These are phyloP conservation scores for Andrena marginata DNA, from an alignment of 2,888 invertebrate genomes.

Conservation along the genomic window DNA sequence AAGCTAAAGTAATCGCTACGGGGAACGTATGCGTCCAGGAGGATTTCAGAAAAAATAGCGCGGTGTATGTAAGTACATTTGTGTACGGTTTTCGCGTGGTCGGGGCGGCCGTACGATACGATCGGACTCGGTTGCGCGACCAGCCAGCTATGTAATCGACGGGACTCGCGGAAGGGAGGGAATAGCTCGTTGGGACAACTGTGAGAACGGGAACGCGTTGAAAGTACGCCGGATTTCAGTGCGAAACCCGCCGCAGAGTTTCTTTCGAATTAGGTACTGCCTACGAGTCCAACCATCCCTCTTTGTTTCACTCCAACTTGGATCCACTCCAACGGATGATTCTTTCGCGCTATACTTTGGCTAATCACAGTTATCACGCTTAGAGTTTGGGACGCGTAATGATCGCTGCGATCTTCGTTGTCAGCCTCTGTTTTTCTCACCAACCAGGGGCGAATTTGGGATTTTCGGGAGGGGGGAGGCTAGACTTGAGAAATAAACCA, in stretches of 20 bases:
- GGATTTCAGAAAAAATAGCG: no score
- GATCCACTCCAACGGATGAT: background rate
- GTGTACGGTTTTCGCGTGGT: background rate
- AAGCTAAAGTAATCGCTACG: no score
- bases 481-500: no score
- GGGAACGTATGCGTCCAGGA: no score
- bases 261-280: background rate
- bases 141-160: background rate
- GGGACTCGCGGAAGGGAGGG: background rate
- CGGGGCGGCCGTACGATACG: constrained; percentile 5
- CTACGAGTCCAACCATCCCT: background rate
- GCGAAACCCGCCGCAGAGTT: constrained; percentile 7
- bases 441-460: no score
- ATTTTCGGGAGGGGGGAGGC: no score
- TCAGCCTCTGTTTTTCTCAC: no score
- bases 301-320: background rate
- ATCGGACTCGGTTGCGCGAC: constrained; percentile 11
- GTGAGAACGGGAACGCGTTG: constrained; percentile 21
- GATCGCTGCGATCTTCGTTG: no score
- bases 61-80: no score
- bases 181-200: background rate
- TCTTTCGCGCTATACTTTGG: no score
- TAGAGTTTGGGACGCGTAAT: no score
- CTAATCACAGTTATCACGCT: no score
- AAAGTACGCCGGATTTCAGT: background rate